phyloP scores from a whole-genome alignment of 1,140 invertebrate species.

The Macrocentrus cingulum region DNA sequence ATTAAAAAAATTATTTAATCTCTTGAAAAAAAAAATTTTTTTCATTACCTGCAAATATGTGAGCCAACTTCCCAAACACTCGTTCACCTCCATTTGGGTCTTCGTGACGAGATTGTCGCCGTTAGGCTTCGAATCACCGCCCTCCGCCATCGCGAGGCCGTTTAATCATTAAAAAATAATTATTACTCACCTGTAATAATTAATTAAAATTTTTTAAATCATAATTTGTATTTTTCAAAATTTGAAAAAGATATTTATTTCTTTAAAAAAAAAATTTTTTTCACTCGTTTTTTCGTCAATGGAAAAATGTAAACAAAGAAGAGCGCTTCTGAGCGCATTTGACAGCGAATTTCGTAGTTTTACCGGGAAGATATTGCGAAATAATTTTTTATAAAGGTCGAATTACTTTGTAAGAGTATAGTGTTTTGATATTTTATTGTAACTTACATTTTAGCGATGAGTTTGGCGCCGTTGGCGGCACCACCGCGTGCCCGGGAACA shows the following conservation, averaged over 20 bases:
- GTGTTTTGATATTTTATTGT: too few relatives aligned
- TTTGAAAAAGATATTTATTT: too few relatives aligned
- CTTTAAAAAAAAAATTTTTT: slow-evolving; percentile 1
- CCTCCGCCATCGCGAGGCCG: slow-evolving; percentile 47
- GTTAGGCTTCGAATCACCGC: slow-evolving; percentile 47
- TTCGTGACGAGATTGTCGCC: slow-evolving; percentile 50
- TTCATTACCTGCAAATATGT: slow-evolving; percentile 63
- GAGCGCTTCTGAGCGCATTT: background rate
- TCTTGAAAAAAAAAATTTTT: slow-evolving; percentile 3
- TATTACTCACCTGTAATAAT: background rate
- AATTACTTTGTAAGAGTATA: too few relatives aligned
- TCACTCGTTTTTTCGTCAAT: background rate
- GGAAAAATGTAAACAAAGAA: slow-evolving; percentile 13
- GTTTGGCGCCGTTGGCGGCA: slow-evolving; percentile 27
- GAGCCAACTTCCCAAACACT: slow-evolving; percentile 67
- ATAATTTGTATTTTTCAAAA: too few relatives aligned
- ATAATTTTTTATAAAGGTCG: too few relatives aligned
- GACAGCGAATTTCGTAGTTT: too few relatives aligned
- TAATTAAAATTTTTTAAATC: background rate
- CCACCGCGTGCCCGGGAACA: slow-evolving; percentile 32
- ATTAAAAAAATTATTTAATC: background rate
- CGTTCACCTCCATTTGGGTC: slow-evolving; percentile 61
- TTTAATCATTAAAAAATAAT: background rate
- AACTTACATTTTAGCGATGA: slow-evolving; percentile 39
- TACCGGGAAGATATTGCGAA: too few relatives aligned